Evolutionary conservation across 2,797 vertebrate species (phyloP), one percentile per base, ranked within the genome.

Genomic region (Cyprinella venusta): DNA sequence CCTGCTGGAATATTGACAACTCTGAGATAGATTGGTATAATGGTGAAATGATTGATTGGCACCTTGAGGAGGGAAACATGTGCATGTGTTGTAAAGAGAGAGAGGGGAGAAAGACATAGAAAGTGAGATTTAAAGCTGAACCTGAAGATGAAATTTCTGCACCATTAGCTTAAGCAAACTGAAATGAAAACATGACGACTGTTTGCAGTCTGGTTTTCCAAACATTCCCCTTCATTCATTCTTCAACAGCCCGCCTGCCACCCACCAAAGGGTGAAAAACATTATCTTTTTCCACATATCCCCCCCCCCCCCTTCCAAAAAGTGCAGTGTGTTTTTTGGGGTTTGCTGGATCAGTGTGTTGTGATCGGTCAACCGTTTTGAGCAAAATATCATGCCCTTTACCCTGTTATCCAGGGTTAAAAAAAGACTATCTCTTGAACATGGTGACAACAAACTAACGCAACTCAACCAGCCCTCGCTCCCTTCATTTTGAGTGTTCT

Each of bases 41-140:
- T 76, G 84, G 65, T 69, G 76, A 74, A 79, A 82, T 83, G 76
- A 83, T 77, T 78, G 87, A 84, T 75, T 82, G 82, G 76, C 79
- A 84, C 38, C 79, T 36, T 42, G 38, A 67, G 26, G 68, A 63
- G 81, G 18, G 7, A 65, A 36, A 68, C 56, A 50, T 65, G 48
- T 63, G 38, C 13, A 54, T 15, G 77, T 36, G 40, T 64, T 45
- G 16, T 50, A 69, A 70, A 36, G 65, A 15, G n/a, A 54, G 72
- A 50, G 18, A 19, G 50, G 50, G 7, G 18, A 56, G 52, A 54
- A 54, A 45, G 16, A 36, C 10, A 40, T 4, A 18, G 16, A 68
- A 16, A 56, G 6, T 26, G 18, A 82, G 61, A 67, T 82, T 33
- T 54, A 79, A 67, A 52, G 21, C 26, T 68, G 48, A 67, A 67